phyloP scores from a whole-genome alignment of 2,888 invertebrate species.

The Lasiommata megera region DNA sequence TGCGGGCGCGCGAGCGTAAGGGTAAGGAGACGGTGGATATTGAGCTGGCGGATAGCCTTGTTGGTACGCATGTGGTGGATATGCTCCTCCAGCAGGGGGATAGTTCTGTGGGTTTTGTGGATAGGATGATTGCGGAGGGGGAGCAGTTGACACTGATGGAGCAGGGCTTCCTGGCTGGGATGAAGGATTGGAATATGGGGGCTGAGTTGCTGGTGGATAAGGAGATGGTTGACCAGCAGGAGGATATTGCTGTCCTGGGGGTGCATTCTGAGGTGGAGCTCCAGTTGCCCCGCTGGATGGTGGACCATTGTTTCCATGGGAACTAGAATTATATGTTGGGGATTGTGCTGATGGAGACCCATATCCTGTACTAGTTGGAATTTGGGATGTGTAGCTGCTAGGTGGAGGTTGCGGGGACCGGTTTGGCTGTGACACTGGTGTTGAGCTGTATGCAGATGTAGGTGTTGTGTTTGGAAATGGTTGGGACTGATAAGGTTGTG shows the following conservation, averaged over 20 bases:
- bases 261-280: constrained; percentile 70
- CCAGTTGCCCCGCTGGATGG: constrained; percentile 74
- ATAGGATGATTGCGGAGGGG: constrained; percentile 81
- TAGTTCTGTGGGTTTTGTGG: constrained; percentile 78
- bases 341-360: constrained; percentile 85
- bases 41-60: constrained; percentile 78
- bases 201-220: constrained; percentile 83
- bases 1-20: constrained; percentile 81
- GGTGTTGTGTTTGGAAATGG: constrained; percentile 74
- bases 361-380: constrained; percentile 80
- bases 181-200: constrained; percentile 79
- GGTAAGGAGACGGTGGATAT: constrained; percentile 81
- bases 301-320: constrained; percentile 75
- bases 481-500: constrained; percentile 75
- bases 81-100: constrained; percentile 67
- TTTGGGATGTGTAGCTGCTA: constrained; percentile 80
- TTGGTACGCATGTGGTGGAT: constrained; percentile 77
- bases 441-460: constrained; percentile 78
- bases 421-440: constrained; percentile 74
- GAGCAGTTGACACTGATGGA: constrained; percentile 74
- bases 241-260: constrained; percentile 84
- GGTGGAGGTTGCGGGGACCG: constrained; percentile 81
- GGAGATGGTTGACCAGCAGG: constrained; percentile 83
- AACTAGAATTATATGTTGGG: constrained; percentile 83
- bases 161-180: constrained; percentile 78